Base-by-base conservation (phyloP, 1,140 invertebrate genomes). In the Trachymyrmex septentrionalis region DNA sequence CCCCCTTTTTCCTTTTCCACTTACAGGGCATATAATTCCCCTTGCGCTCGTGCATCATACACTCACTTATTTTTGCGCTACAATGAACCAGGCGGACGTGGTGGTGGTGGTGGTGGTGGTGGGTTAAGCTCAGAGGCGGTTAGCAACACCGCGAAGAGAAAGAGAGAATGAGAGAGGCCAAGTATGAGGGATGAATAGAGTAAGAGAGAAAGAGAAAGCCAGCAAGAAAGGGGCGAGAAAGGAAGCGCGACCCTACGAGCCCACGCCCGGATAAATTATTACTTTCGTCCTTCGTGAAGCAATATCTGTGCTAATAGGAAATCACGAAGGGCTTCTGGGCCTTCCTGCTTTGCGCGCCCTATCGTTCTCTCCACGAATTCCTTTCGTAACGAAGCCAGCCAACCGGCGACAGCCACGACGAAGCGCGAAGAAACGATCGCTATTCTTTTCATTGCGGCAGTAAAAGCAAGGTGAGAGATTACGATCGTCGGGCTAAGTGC, bases 11-110 rank as follows among this genome's bases (percentile, higher is more conserved):
- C 88, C 87, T 91, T 91, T 92, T 92, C 89, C 89, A 91, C 89
- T 91, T 90, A 91, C 91, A 88, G 85, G 78, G 87, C 91, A 88
- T 92, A 93, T 93, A 93, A 93, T 92, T 92, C 91, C 89, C 92
- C 92, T 92, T 89, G 88, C 80, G 90, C 87, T 87, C 90, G 87
- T 93, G 92, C 92, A 93, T 93, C 92, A 93, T 93, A 93, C 92
- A 93, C 93, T 93, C 92, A 93, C 92, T 93, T 93, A 93, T 93
- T 93, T 93, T 93, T 90, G 91, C 93, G 93, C 92, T 93, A 93
- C 91, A 93, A 92, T 90, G 91, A 93, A 87, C 89, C 91, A 73
- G 72, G 78, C 89, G 88, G 87, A 92, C 91, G 89, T 86, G 84
- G 78, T 71, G 84, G 38, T 44, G 34, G 30, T 34, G 34, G 78